These are phyloP conservation scores for Heliconius aoede DNA, from an alignment of 2,888 invertebrate species.

Conservation along the genomic window DNA sequence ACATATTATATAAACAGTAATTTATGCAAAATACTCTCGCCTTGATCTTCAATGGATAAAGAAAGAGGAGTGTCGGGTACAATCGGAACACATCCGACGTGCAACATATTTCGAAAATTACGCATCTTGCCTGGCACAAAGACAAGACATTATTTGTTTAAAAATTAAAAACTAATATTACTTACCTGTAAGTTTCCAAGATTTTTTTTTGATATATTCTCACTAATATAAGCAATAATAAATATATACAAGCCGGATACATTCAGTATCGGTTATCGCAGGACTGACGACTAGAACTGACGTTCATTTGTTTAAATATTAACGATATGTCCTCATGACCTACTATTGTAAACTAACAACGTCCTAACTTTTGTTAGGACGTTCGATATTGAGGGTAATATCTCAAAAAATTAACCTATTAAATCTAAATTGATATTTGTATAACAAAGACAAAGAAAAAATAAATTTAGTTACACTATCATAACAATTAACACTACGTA, in stretches of 20 bases:
- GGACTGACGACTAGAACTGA: neutral
- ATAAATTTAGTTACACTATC: neutral
- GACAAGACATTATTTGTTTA: neutral
- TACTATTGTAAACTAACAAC: neutral
- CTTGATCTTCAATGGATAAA: no score
- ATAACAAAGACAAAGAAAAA: neutral
- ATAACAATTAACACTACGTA: no score
- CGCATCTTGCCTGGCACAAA: no score
- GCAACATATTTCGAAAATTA: no score
- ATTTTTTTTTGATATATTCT: neutral
- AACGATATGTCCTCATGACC: constrained; percentile 13
- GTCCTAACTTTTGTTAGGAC: neutral
- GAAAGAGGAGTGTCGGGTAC: neutral
- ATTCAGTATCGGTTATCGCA: neutral
- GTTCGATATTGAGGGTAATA: constrained; percentile 12
- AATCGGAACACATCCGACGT: neutral
- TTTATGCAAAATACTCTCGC: no score
- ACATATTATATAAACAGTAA: no score
- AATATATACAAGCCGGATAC: neutral
- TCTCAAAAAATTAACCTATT: neutral
- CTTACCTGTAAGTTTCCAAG: neutral
- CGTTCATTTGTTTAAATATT: neutral
- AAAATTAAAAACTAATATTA: neutral
- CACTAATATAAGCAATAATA: neutral
- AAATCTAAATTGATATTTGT: neutral